A percentile compares a stretch with the other conserved stretches of the same genome.
Evolutionary conservation across 2,113 vertebrate species (phyloP).

Genomic region (Sapajus apella): DNA sequence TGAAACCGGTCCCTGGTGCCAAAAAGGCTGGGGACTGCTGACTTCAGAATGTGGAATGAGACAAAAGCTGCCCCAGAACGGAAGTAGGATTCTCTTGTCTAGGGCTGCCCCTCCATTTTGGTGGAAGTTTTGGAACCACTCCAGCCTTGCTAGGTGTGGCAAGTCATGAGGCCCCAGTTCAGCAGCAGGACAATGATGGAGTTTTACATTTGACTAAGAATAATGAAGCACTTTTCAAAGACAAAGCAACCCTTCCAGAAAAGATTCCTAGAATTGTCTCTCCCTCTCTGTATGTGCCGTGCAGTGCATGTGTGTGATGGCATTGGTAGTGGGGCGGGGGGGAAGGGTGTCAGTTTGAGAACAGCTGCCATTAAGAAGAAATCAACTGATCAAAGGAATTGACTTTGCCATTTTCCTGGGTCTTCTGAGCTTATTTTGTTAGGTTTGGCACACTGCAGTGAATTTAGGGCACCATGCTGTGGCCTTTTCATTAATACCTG

Average conservation of each 20-base stretch:
- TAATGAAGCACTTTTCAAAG: slow-evolving; percentile 1
- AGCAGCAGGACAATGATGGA: background rate
- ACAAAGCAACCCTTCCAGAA: background rate
- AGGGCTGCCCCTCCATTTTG: background rate
- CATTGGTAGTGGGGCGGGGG: background rate
- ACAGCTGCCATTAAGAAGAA: slow-evolving; percentile 31
- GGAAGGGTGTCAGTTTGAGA: background rate
- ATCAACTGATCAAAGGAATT: slow-evolving; percentile 34
- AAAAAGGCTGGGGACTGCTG: too few relatives aligned
- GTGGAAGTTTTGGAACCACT: background rate
- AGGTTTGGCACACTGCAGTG: slow-evolving; percentile 69
- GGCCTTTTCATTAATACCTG: slow-evolving; percentile 79
- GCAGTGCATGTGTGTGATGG: background rate
- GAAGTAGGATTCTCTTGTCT: background rate
- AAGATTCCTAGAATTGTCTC: background rate
- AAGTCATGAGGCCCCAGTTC: background rate
- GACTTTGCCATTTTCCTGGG: background rate
- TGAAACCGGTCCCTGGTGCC: too few relatives aligned
- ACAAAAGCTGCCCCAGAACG: background rate
- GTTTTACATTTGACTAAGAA: background rate
- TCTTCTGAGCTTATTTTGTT: slow-evolving; percentile 64
- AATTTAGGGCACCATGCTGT: slow-evolving; percentile 68
- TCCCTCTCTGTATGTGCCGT: rapidly evolving
- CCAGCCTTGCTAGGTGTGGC: background rate
- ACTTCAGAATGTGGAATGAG: background rate